Conservation (phyloP, 1,140 invertebrate species). For the Drosophila orosa region DNA sequence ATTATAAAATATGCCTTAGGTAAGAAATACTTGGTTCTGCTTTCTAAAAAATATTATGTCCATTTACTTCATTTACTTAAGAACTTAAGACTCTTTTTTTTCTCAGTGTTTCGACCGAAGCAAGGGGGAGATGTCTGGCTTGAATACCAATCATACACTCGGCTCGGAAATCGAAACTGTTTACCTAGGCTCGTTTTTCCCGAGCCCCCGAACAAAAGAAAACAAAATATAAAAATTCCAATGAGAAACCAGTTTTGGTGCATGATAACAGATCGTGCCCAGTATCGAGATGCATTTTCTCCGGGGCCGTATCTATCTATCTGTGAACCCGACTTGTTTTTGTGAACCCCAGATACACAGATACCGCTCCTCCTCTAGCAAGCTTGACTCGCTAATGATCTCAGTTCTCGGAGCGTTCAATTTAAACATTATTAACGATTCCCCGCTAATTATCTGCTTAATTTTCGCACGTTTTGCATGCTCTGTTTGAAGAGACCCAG, state of each 20-base stretch:
- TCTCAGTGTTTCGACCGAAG: background rate
- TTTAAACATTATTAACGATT: slow-evolving; percentile 49
- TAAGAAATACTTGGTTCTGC: background rate
- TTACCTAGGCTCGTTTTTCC: slow-evolving; percentile 13
- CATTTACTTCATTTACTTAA: background rate
- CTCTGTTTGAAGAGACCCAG: slow-evolving; percentile 1
- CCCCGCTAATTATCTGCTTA: slow-evolving; percentile 54
- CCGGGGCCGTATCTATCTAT: slow-evolving; percentile 3
- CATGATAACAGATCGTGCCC: slow-evolving; percentile 28
- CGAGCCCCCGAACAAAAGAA: slow-evolving; percentile 7
- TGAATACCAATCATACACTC: slow-evolving; percentile 16
- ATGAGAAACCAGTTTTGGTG: slow-evolving; percentile 30
- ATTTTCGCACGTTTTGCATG: slow-evolving; percentile 43
- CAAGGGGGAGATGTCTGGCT: slow-evolving; percentile 1
- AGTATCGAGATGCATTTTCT: slow-evolving; percentile 39
- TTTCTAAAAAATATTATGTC: no score
- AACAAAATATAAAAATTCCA: background rate
- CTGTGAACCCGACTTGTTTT: slow-evolving; percentile 21
- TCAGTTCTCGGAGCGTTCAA: slow-evolving; percentile 28
- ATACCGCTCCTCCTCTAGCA: background rate
- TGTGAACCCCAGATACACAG: slow-evolving; percentile 7
- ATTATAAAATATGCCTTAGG: background rate
- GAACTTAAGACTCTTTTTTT: background rate
- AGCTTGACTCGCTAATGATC: slow-evolving; percentile 39
- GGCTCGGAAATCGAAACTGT: slow-evolving; percentile 31